These are phyloP conservation scores for Sarcophaga carnaria DNA, from an alignment of 2,888 invertebrate genomes.

Conservation along the genomic window DNA sequence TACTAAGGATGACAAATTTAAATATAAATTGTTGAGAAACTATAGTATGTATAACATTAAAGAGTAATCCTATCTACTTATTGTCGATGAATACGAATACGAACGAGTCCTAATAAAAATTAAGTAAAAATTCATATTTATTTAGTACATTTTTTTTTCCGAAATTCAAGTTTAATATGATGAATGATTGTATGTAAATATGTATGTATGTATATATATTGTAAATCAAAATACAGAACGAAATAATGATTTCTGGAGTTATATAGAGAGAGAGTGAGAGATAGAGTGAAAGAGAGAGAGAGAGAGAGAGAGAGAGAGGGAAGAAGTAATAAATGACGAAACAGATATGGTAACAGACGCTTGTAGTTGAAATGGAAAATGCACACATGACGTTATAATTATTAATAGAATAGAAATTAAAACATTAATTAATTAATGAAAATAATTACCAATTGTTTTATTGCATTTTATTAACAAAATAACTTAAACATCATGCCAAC, in stretches of 20 bases:
- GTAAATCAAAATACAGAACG: background rate
- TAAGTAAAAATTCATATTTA: no score
- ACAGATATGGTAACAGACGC: constrained; percentile 60
- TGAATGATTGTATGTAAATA: background rate
- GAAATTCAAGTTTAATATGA: no score
- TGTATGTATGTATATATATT: background rate
- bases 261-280: background rate
- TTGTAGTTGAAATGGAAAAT: constrained; percentile 20
- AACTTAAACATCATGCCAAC: constrained; percentile 40
- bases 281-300: constrained; percentile 41
- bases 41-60: no score
- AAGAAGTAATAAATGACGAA: constrained; percentile 35
- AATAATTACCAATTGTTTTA: constrained; percentile 44
- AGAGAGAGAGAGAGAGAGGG: constrained; percentile 50
- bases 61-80: no score
- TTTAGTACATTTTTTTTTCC: no score
- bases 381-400: constrained; percentile 38
- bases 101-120: no score
- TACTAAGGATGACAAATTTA: no score
- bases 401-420: background rate
- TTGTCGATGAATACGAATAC: no score
- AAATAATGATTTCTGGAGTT: background rate
- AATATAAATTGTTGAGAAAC: no score
- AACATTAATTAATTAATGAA: constrained; percentile 12
- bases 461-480: background rate